Evolutionary conservation across 2,888 invertebrate genomes (phyloP).

Genomic region (Agrochola litura): DNA sequence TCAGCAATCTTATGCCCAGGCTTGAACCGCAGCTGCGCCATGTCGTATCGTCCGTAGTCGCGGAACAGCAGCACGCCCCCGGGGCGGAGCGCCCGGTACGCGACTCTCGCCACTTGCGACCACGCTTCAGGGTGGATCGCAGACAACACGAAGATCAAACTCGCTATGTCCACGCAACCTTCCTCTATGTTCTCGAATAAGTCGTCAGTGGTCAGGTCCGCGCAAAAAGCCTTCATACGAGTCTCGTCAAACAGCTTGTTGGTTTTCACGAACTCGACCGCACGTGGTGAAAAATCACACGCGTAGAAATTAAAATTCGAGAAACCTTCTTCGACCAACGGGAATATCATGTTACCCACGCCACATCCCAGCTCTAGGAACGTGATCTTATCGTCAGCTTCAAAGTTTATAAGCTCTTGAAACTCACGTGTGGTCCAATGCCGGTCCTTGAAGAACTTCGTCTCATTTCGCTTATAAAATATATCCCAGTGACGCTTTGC

Average conservation of each 20-base stretch:
- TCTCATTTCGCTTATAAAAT: constrained; percentile 98
- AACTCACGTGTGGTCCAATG: constrained; percentile 99
- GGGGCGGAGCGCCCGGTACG: constrained; percentile 92
- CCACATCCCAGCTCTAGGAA: constrained; percentile 98
- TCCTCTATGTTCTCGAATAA: constrained; percentile 90
- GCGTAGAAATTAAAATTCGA: constrained; percentile 93
- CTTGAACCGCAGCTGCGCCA: constrained; percentile 98
- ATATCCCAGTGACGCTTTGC: constrained; percentile 98
- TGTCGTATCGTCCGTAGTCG: constrained; percentile 98
- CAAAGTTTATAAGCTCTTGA: constrained; percentile 92
- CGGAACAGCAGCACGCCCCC: constrained; percentile 96
- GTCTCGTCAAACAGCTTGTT: constrained; percentile 92
- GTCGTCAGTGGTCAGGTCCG: constrained; percentile 94
- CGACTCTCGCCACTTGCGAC: constrained; percentile 90
- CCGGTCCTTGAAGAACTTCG: constrained; percentile 98
- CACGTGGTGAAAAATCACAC: constrained; percentile 98
- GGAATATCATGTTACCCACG: constrained; percentile 99
- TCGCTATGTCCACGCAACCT: constrained; percentile 93
- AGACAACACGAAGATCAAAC: constrained; percentile 98
- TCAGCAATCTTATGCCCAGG: constrained; percentile 97
- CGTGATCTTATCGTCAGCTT: constrained; percentile 89
- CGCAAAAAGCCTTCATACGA: constrained; percentile 94
- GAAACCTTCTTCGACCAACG: constrained; percentile 95
- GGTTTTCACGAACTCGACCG: constrained; percentile 95
- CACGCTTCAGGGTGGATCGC: constrained; percentile 97